A percentile compares a stretch with the other conserved stretches of the same genome.
phyloP scores from a whole-genome alignment of 1,140 invertebrate species.

The Phenacoccus solenopsis region DNA sequence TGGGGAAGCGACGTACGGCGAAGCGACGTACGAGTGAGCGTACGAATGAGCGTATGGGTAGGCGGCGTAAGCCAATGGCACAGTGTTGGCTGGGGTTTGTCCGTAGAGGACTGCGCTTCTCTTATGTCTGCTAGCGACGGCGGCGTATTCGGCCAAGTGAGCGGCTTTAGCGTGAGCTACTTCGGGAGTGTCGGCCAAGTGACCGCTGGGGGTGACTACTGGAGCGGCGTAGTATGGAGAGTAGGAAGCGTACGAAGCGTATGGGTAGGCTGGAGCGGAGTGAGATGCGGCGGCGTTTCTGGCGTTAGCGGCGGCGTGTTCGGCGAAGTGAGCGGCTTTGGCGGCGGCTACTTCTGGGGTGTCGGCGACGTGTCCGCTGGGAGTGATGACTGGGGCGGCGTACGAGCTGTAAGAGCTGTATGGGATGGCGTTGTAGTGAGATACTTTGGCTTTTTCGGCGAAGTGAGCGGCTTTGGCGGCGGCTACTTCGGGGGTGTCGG shows the following conservation, averaged over 20 bases:
- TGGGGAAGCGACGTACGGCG: slow-evolving; percentile 18
- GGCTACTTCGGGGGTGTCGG: slow-evolving; percentile 46
- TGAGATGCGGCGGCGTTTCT: slow-evolving; percentile 22
- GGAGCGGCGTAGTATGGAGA: slow-evolving; percentile 15
- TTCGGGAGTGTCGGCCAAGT: slow-evolving; percentile 26
- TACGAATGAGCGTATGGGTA: slow-evolving; percentile 24
- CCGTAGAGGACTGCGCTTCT: slow-evolving; percentile 13
- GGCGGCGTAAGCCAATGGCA: slow-evolving; percentile 21
- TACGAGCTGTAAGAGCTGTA: slow-evolving; percentile 16
- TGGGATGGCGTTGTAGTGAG: slow-evolving; percentile 20
- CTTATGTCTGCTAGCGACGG: slow-evolving; percentile 19
- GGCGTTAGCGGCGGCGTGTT: slow-evolving; percentile 21
- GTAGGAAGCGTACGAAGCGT: slow-evolving; percentile 20
- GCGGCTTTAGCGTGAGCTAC: slow-evolving; percentile 27
- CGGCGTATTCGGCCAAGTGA: slow-evolving; percentile 23
- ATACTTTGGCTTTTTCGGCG: slow-evolving; percentile 31
- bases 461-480: slow-evolving; percentile 44
- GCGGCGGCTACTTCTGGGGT: slow-evolving; percentile 28
- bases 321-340: slow-evolving; percentile 28
- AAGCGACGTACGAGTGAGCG: slow-evolving; percentile 24
- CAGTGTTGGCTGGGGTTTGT: slow-evolving; percentile 24
- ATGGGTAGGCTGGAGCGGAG: slow-evolving; percentile 18
- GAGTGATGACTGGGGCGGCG: slow-evolving; percentile 22
- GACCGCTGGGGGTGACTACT: slow-evolving; percentile 33
- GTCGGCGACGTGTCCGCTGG: slow-evolving; percentile 35